These are phyloP conservation scores for Aphelenchoides fujianensis DNA, from an alignment of 1,140 invertebrate genomes.

Conservation along the genomic window DNA sequence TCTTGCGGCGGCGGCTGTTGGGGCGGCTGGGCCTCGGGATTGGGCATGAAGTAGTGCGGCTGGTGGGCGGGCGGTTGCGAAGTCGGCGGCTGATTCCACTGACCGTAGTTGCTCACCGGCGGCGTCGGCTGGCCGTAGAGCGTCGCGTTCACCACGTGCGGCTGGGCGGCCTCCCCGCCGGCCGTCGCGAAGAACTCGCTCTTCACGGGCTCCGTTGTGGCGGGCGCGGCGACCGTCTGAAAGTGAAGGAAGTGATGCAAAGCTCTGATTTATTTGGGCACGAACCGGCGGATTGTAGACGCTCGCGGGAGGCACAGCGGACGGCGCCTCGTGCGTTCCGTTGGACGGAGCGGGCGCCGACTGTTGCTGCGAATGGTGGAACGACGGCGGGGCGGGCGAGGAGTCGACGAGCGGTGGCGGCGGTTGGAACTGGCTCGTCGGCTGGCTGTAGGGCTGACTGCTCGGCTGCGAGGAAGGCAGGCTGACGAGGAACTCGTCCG, in stretches of 20 bases:
- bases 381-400: too few species aligned
- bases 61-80: neutral
- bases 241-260: neutral
- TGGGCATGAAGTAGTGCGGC: neutral
- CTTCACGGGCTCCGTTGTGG: neutral
- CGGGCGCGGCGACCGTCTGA: neutral
- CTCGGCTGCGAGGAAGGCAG: slow-evolving; percentile 16
- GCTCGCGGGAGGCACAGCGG: too few species aligned
- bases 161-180: neutral
- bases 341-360: neutral
- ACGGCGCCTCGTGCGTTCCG: too few species aligned
- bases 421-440: too few species aligned
- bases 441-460: slow-evolving; percentile 3
- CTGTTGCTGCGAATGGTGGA: neutral
- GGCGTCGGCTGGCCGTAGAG: neutral
- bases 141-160: slow-evolving; percentile 24
- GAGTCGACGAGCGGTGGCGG: too few species aligned
- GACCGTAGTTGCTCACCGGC: slow-evolving; percentile 7
- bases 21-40: neutral
- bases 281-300: neutral
- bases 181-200: neutral
- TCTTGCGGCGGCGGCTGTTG: slow-evolving; percentile 15
- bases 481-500: slow-evolving; percentile 46
- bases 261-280: neutral
- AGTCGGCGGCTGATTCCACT: neutral